Evolutionary conservation across 2,888 invertebrate genomes (phyloP).

Genomic region (Willowsia nigromaculata): DNA sequence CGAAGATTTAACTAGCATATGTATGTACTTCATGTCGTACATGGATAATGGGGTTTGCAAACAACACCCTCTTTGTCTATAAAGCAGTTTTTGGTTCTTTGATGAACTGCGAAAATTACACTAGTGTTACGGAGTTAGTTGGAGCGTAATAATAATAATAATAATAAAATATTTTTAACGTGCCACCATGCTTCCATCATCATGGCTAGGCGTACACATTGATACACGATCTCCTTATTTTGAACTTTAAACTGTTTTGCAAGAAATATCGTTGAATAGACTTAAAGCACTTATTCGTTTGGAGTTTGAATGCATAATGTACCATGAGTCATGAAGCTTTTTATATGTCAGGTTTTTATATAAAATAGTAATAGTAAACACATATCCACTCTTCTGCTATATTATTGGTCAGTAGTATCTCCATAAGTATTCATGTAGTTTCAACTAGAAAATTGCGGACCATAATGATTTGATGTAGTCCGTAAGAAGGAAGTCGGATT

Average conservation of each 20-base stretch:
- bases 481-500: too few relatives aligned
- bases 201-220: not conserved
- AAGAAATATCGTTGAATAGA: not conserved
- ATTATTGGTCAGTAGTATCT: too few relatives aligned
- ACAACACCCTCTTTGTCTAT: not conserved
- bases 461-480: too few relatives aligned
- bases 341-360: too few relatives aligned
- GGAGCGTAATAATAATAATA: not conserved
- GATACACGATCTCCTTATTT: not conserved
- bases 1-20: not conserved
- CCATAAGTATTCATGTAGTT: too few relatives aligned
- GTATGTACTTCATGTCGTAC: not conserved
- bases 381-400: too few relatives aligned
- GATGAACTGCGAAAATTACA: constrained; percentile 24
- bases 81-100: constrained; percentile 1
- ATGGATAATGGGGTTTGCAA: constrained; percentile 25
- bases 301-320: not conserved
- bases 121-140: not conserved
- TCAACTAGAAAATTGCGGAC: too few relatives aligned
- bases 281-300: not conserved
- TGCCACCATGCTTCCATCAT: not conserved
- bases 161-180: not conserved
- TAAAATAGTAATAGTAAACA: too few relatives aligned
- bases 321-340: too few relatives aligned
- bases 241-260: not conserved